Percentiles rank a stretch among this genome's conserved stretches.
These are phyloP conservation scores for Halcyon smyrnensis DNA, from an alignment of 2,797 vertebrate species.

Conservation along the genomic window DNA sequence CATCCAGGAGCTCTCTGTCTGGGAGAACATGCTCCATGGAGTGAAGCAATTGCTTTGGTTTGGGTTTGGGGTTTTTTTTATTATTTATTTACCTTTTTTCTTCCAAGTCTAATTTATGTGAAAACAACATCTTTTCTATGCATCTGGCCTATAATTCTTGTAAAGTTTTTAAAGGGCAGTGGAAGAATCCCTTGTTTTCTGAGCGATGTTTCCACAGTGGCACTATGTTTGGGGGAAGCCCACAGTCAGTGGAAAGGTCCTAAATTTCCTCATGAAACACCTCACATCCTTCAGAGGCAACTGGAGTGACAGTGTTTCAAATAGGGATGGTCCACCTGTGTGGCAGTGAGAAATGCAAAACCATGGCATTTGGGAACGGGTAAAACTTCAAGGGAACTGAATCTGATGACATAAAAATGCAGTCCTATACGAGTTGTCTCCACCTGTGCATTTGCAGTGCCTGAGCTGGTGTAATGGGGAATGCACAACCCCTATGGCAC, in stretches of 20 bases:
- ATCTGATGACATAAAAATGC: not conserved
- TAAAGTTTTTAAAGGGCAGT: not conserved
- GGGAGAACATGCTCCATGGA: not conserved
- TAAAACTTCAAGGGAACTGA: not conserved
- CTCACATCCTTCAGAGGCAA: not conserved
- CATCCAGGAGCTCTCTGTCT: not conserved
- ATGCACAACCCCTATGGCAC: not conserved
- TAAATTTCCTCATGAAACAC: not conserved
- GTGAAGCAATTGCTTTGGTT: not conserved
- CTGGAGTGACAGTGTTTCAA: not conserved
- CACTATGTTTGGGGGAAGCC: not conserved
- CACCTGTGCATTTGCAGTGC: not conserved
- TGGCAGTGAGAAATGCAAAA: not conserved
- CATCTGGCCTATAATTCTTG: not conserved
- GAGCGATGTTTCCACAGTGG: accelerated
- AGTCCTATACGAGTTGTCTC: not conserved
- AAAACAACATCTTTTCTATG: not conserved
- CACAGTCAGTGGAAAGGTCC: not conserved
- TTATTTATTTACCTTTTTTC: not conserved
- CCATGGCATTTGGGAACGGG: not conserved
- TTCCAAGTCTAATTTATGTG: not conserved
- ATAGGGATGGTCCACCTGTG: not conserved
- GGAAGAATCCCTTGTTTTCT: not conserved
- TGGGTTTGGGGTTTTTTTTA: not conserved
- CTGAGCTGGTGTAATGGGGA: not conserved